Base-by-base conservation (phyloP, 2,797 vertebrate genomes). In the Malacoraja senta region DNA sequence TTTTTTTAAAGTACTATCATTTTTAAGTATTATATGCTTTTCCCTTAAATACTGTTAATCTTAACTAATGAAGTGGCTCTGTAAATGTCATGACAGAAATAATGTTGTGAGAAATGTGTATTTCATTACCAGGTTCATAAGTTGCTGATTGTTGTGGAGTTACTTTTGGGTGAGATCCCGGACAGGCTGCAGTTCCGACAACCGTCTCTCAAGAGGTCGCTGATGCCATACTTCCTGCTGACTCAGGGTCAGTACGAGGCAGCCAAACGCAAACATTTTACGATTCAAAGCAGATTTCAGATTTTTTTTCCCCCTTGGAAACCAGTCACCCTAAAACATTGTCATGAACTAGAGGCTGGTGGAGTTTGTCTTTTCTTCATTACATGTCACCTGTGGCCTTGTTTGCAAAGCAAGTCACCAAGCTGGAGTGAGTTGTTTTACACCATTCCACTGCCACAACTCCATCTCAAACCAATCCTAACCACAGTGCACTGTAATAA, bases 181-280 rank as follows among this genome's bases (percentile, higher is more conserved):
- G 98, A 99, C 96, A 95, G 98, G 71, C 97, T 99, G 7, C 98
- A 99, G 97, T 99, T 99, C 96, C 96, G 98, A 24, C 98, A 99
- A 94, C 98, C 98, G 0, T 99, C 98, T 0, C 97, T 99, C 88
- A 99, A 99, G 96, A 97, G 98, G n/a, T 99, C 98, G 0, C 98
- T 99, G 94, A 98, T 98, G 98, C 98, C 98, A 9, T 99, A 99
- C 96, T 99, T 99, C 95, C 97, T 99, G 94, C 97, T 99, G 93
- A 99, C 98, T 24, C 98, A 99, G 95, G 98, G 98, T 99, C 24
- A 29, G 90, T 92, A 92, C 38, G 6, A 74, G 13, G 21, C 26
- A 74, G 71, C 38, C 29, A 8, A 8, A n/a, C 4, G n/a, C 90
- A 53, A 91, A 21, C 26, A 68, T 35, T 35, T 88, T 88, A 65